Percentiles rank a stretch among this genome's conserved stretches.
These are phyloP conservation scores for Adelosebastes latens DNA, from an alignment of 2,797 vertebrate species.

Conservation along the genomic window DNA sequence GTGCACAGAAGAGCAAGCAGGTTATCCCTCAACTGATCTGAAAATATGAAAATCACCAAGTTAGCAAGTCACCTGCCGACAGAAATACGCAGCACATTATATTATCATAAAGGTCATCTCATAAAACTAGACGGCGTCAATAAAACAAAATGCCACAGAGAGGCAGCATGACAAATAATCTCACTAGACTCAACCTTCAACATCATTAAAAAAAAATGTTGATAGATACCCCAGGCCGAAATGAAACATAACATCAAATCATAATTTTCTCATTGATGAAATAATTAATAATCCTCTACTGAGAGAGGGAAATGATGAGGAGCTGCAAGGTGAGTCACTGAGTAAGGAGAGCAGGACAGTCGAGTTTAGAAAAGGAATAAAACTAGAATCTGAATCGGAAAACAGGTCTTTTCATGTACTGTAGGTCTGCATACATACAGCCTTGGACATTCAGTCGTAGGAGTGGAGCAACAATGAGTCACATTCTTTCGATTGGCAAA, in stretches of 20 bases:
- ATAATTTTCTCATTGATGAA: slow-evolving; percentile 8
- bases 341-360: background rate
- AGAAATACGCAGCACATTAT: slow-evolving; percentile 31
- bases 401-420: background rate
- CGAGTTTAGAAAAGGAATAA: slow-evolving; percentile 2
- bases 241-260: slow-evolving; percentile 31
- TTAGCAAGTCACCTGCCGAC: slow-evolving; percentile 19
- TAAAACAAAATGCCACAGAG: slow-evolving; percentile 57
- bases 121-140: slow-evolving; percentile 55
- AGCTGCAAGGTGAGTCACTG: slow-evolving; percentile 10
- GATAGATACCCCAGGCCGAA: background rate
- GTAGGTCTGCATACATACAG: background rate
- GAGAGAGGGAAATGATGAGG: background rate
- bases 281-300: slow-evolving; percentile 14
- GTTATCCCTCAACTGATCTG: background rate
- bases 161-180: slow-evolving; percentile 36
- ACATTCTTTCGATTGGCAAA: background rate
- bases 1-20: background rate
- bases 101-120: slow-evolving; percentile 54
- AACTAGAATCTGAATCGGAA: background rate
- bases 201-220: slow-evolving; percentile 21
- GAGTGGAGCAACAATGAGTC: background rate
- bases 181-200: slow-evolving; percentile 16
- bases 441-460: background rate
- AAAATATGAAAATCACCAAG: slow-evolving; percentile 27